Conservation (phyloP, 2,888 invertebrate genomes). For the Teleiodes luculella region DNA sequence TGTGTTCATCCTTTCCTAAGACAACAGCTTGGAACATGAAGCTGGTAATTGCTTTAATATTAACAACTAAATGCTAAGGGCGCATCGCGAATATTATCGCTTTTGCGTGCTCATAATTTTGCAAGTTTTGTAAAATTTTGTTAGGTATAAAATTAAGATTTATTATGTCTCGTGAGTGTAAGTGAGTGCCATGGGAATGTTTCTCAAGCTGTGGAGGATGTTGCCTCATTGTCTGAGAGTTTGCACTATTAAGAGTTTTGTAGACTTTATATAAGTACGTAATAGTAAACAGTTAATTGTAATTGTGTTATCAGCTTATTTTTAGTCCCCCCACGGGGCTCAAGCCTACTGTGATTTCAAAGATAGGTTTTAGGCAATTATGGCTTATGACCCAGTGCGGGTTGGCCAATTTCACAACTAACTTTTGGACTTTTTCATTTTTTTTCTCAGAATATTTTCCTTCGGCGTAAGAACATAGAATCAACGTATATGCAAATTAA, state of each 20-base stretch:
- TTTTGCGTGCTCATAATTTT: conserved; percentile 6
- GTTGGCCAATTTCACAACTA: too few species aligned
- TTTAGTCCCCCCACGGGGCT: too few species aligned
- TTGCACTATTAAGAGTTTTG: neutral
- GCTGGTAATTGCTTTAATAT: conserved; percentile 52
- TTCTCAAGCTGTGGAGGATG: neutral
- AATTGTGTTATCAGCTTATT: neutral
- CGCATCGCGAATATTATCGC: neutral
- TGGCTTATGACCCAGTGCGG: too few species aligned
- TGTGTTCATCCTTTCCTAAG: conserved; percentile 43
- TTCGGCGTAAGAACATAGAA: too few species aligned
- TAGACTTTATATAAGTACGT: neutral
- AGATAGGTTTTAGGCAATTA: too few species aligned
- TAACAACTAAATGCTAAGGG: conserved; percentile 4
- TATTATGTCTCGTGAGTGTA: conserved; percentile 6
- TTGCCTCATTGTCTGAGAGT: conserved; percentile 6
- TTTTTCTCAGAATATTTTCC: too few species aligned
- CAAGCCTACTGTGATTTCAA: too few species aligned
- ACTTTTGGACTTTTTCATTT: too few species aligned
- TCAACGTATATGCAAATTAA: too few species aligned
- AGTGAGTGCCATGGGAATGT: conserved; percentile 9
- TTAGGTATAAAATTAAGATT: conserved; percentile 8
- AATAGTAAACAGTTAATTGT: too few species aligned
- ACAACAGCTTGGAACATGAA: conserved; percentile 67
- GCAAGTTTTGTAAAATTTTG: neutral